These are phyloP conservation scores for Anguilla pacifica DNA, from an alignment of 2,797 vertebrate genomes.

Conservation along the genomic window DNA sequence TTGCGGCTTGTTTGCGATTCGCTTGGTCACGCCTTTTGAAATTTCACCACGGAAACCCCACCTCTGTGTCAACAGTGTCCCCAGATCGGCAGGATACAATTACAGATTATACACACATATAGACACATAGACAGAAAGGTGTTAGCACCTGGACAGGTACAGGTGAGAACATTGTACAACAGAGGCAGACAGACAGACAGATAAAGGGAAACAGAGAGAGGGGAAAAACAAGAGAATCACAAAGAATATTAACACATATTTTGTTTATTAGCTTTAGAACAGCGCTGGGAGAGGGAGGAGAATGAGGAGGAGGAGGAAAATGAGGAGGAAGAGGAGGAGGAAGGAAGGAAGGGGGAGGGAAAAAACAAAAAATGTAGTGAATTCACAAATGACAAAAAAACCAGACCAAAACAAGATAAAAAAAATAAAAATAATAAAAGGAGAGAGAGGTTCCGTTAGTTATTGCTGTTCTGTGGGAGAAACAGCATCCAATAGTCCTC, in stretches of 20 bases:
- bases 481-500: constrained; percentile 69
- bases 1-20: neutral
- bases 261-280: constrained; percentile 29
- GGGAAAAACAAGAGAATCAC: constrained; percentile 43
- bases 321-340: neutral
- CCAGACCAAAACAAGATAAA: constrained; percentile 29
- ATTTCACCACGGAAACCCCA: constrained; percentile 63
- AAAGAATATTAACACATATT: constrained; percentile 34
- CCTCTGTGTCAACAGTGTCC: constrained; percentile 47
- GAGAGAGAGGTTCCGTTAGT: constrained; percentile 60
- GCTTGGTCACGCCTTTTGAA: neutral
- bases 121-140: neutral
- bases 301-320: neutral
- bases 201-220: constrained; percentile 22
- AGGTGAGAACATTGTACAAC: constrained; percentile 14
- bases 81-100: constrained; percentile 59
- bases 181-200: neutral
- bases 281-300: neutral
- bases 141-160: neutral
- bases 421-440: no score
- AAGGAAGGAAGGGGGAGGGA: constrained; percentile 45
- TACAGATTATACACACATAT: constrained; percentile 42
- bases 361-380: constrained; percentile 21
- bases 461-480: constrained; percentile 67
- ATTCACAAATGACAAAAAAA: constrained; percentile 26